These are phyloP conservation scores for Euplexia lucipara DNA, from an alignment of 2,888 invertebrate genomes.

Conservation along the genomic window DNA sequence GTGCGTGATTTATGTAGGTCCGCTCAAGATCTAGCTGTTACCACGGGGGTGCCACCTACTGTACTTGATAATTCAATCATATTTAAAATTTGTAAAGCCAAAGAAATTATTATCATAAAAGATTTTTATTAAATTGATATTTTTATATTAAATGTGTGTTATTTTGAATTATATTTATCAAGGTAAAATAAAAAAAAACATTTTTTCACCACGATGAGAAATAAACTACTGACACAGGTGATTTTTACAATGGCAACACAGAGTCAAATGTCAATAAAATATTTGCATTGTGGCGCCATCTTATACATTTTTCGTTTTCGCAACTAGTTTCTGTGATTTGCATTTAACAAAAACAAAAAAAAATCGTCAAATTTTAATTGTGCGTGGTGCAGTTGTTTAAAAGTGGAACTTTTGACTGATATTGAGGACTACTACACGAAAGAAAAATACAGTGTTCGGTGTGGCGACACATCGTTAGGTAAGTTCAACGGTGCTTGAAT, in stretches of 20 bases:
- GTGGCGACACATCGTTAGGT: slow-evolving; percentile 62
- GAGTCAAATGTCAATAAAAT: slow-evolving; percentile 55
- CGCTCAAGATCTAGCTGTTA: too few species aligned
- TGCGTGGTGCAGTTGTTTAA: slow-evolving; percentile 63
- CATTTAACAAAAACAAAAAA: slow-evolving; percentile 68
- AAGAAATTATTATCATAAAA: slow-evolving; percentile 11
- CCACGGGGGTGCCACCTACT: too few species aligned
- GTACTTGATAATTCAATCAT: not conserved
- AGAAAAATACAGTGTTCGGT: slow-evolving; percentile 45
- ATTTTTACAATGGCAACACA: slow-evolving; percentile 44
- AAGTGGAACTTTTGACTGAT: slow-evolving; percentile 52
- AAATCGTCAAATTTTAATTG: slow-evolving; percentile 60
- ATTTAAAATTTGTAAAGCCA: slow-evolving; percentile 21
- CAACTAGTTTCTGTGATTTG: slow-evolving; percentile 71
- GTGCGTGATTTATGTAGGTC: too few species aligned
- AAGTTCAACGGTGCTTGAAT: slow-evolving; percentile 59
- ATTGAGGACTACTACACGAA: slow-evolving; percentile 26
- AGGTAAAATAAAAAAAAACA: not conserved
- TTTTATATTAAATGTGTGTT: slow-evolving; percentile 22
- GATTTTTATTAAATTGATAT: slow-evolving; percentile 28
- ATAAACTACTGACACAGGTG: slow-evolving; percentile 26
- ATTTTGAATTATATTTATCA: not conserved
- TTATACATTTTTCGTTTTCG: slow-evolving; percentile 67
- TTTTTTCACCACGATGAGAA: not conserved
- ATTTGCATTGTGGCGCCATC: slow-evolving; percentile 71